These are phyloP conservation scores for Agapornis roseicollis DNA, from an alignment of 2,113 vertebrate genomes.

Conservation along the genomic window DNA sequence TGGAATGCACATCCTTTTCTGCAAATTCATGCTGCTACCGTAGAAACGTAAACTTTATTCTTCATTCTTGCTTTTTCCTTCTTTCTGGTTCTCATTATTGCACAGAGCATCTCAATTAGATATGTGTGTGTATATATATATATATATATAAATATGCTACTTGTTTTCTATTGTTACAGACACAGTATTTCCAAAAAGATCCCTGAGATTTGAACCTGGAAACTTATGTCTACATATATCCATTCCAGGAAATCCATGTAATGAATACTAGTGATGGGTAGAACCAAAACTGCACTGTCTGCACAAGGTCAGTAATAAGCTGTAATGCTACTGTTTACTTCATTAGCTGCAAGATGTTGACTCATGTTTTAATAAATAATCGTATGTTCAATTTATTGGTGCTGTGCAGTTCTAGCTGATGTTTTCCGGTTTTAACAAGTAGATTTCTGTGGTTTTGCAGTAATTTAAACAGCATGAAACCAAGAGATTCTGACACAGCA, in stretches of 20 bases:
- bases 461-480: constrained; percentile 18
- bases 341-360: constrained; percentile 21
- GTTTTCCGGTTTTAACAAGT: constrained; percentile 26
- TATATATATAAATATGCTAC: not conserved
- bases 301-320: not conserved
- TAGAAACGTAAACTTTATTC: not conserved
- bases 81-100: not conserved
- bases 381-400: not conserved
- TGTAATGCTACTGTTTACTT: not conserved
- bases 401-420: constrained; percentile 10
- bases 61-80: not conserved
- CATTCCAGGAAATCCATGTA: not conserved
- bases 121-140: not conserved
- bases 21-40: not conserved
- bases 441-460: constrained; percentile 23
- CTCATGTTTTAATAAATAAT: constrained; percentile 60
- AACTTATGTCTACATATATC: not conserved
- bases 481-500: constrained; percentile 10
- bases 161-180: not conserved
- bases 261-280: not conserved
- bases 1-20: not conserved
- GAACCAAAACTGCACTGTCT: not conserved
- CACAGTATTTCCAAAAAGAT: not conserved
- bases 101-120: not conserved
- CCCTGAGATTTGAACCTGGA: not conserved